Base-by-base conservation (phyloP, 92 coral and sea anemone species). In the Micromussa lordhowensis region DNA sequence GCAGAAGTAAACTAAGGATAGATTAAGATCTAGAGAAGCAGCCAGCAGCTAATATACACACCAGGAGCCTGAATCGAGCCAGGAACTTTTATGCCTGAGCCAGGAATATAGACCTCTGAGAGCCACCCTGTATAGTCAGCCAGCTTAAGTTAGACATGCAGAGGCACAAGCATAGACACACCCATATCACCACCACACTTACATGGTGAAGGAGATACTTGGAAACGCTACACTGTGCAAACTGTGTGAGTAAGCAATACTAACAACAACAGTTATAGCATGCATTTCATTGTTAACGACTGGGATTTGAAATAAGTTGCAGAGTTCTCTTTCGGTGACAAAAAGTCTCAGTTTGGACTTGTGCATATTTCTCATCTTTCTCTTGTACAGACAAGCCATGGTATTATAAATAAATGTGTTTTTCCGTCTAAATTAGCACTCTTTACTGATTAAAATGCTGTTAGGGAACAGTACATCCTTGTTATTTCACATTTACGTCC, bases 51-150 rank as follows among this genome's bases (percentile, higher is more conserved):
- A 17, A 24, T 71, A 94, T 95, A 95, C 98, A 95, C 98, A 95
- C 98, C 98, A 86, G 98, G 98, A 82, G 98, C 98, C 96, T 95
- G 98, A 82, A 95, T 94, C 51, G 98, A 95, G 93, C 98, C 98
- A 90, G 98, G 98, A 92, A 95, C 98, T 95, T 95, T 95, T 90
- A 95, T 93, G 98, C 98, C 98, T 90, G 98, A 91, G 92, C 98
- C 98, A 81, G 95, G 96, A 85, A 95, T 92, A 95, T 94, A 95
- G 89, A 95, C 96, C 87, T 95, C 98, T 73, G 92, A 90, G 79
- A 95, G 94, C 98, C 98, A 95, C 90, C 98, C 98, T 95, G 96
- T 95, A 81, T 91, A 89, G 89, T 86, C 94, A 91, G 93, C 92
- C 93, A 90, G 91, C 93, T 86, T 86, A 86, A 77, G 89, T 86